Conservation (phyloP, 2,888 invertebrate genomes). For the Scaptomyza tumidula region DNA sequence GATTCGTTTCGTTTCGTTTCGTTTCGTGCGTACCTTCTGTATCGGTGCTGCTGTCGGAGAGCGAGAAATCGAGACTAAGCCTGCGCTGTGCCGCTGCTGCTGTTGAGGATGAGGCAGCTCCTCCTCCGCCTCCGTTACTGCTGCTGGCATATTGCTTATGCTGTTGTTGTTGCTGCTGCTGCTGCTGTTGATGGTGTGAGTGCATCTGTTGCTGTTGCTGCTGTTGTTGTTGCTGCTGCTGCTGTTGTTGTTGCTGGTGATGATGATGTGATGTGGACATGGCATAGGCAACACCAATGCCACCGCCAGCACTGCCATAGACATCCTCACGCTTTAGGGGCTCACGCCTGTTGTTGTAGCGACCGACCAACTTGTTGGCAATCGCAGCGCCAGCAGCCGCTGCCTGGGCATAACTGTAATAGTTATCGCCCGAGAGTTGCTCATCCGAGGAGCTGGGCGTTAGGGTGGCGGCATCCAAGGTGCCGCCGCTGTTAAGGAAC, state of each 20-base stretch:
- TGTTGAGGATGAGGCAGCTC: constrained; percentile 53
- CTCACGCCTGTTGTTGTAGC: constrained; percentile 84
- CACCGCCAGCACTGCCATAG: constrained; percentile 63
- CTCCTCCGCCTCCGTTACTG: constrained; percentile 36
- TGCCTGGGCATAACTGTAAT: constrained; percentile 67
- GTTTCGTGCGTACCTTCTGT: constrained; percentile 84
- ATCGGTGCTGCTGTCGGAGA: constrained; percentile 90
- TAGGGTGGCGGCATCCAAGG: constrained; percentile 79
- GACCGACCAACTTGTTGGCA: constrained; percentile 71
- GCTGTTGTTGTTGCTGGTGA: constrained; percentile 29
- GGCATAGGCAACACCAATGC: constrained; percentile 30
- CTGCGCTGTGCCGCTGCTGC: constrained; percentile 85
- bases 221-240: constrained; percentile 19
- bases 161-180: constrained; percentile 47
- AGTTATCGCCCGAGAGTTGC: constrained; percentile 82
- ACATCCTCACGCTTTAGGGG: constrained; percentile 84
- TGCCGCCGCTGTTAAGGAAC: constrained; percentile 77
- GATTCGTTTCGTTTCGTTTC: no score
- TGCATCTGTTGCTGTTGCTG: constrained; percentile 84
- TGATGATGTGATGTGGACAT: constrained; percentile 35
- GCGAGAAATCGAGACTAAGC: constrained; percentile 89
- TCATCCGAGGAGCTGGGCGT: constrained; percentile 85
- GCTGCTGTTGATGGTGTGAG: constrained; percentile 48
- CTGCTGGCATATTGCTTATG: constrained; percentile 53
- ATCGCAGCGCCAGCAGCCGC: constrained; percentile 59